Evolutionary conservation across 2,113 vertebrate genomes (phyloP).

Genomic region (Coptodon rendalli): DNA sequence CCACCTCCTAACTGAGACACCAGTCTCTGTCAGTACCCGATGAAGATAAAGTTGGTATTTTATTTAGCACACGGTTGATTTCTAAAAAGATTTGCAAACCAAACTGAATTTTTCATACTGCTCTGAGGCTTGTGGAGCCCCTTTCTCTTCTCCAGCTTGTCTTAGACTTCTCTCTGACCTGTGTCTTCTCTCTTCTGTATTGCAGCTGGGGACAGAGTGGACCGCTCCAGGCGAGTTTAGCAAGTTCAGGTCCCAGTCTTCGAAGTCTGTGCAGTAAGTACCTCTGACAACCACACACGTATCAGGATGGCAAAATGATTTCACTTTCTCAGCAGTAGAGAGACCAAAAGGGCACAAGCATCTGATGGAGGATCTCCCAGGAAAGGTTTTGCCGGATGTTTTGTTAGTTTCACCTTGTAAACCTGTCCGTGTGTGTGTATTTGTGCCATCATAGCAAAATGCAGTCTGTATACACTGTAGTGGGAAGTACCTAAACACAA

Average conservation of each 20-base stretch:
- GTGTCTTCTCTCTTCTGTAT: constrained; percentile 37
- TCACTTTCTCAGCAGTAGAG: not conserved
- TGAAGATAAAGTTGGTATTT: not conserved
- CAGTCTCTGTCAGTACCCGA: not conserved
- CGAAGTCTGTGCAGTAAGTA: constrained; percentile 90
- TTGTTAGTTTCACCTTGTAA: not conserved
- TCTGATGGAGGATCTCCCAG: not conserved
- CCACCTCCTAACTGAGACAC: not conserved
- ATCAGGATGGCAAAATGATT: not conserved
- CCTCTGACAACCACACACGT: constrained; percentile 5
- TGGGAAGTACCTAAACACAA: not conserved
- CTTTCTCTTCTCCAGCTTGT: not conserved
- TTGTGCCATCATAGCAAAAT: not conserved
- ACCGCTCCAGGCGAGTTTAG: constrained; percentile 95
- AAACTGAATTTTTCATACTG: not conserved
- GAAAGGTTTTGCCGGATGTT: not conserved
- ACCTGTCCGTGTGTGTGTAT: not conserved
- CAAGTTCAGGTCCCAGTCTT: constrained; percentile 96
- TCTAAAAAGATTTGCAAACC: not conserved
- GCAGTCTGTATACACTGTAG: not conserved
- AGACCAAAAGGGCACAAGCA: not conserved
- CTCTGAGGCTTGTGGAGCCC: not conserved
- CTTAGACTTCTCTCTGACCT: not conserved
- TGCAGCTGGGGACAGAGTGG: constrained; percentile 93
- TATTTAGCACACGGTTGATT: not conserved